Evolutionary conservation across 2,797 vertebrate genomes (phyloP).

Genomic region (Carapus acus): DNA sequence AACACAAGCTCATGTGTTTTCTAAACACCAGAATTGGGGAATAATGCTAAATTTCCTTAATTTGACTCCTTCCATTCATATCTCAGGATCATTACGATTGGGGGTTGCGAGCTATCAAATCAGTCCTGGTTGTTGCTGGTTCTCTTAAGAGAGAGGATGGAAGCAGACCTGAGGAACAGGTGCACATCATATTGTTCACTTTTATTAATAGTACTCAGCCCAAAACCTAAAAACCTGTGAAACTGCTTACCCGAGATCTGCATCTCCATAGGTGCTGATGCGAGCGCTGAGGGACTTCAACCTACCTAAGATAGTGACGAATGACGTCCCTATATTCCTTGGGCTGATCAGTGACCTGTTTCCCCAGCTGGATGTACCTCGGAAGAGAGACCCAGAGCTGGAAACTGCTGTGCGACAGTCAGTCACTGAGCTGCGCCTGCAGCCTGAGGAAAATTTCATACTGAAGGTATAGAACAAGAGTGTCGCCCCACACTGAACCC

Average conservation of each 20-base stretch:
- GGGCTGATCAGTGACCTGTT: constrained; percentile 79
- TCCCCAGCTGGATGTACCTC: constrained; percentile 75
- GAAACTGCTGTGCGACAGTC: constrained; percentile 79
- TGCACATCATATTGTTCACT: constrained; percentile 22
- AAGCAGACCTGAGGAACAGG: constrained; percentile 76
- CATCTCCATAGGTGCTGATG: constrained; percentile 70
- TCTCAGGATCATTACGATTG: constrained; percentile 76
- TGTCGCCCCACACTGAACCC: too few relatives aligned
- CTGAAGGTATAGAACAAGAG: constrained; percentile 69
- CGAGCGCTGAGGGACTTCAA: constrained; percentile 82
- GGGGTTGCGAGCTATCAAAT: constrained; percentile 77
- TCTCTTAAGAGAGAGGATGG: constrained; percentile 74
- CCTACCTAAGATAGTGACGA: constrained; percentile 79
- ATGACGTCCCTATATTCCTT: constrained; percentile 76
- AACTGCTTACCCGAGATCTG: neutral
- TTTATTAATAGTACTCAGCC: neutral
- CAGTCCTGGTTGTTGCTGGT: constrained; percentile 74
- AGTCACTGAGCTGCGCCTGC: constrained; percentile 73
- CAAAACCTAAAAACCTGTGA: too few relatives aligned
- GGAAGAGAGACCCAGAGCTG: constrained; percentile 72
- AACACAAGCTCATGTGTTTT: too few relatives aligned
- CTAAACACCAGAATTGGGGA: too few relatives aligned
- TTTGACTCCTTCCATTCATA: neutral
- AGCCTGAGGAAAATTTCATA: constrained; percentile 87
- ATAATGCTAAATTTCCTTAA: too few relatives aligned